phyloP scores from a whole-genome alignment of 2,888 invertebrate genomes.

The Acrocyrtus sp. region DNA sequence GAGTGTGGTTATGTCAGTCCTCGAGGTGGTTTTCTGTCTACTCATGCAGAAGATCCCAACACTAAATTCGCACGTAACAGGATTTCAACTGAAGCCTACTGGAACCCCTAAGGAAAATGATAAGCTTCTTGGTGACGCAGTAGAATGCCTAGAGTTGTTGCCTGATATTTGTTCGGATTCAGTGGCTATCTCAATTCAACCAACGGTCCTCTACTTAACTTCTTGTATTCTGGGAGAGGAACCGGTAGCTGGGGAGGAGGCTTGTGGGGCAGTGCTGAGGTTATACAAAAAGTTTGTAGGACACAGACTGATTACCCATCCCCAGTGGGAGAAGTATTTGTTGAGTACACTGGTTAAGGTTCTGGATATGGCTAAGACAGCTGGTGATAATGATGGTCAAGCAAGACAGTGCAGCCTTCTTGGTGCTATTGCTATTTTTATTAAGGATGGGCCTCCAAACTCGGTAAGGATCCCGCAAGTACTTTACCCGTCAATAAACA shows the following conservation, averaged over 20 bases:
- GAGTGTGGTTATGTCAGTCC: conserved; percentile 57
- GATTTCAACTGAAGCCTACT: conserved; percentile 59
- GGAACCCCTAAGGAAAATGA: conserved; percentile 58
- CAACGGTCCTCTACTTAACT: conserved; percentile 90
- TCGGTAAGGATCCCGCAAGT: conserved; percentile 82
- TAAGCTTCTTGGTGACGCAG: conserved; percentile 55
- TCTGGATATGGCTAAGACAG: conserved; percentile 87
- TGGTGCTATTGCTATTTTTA: conserved; percentile 87
- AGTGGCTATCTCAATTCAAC: conserved; percentile 88
- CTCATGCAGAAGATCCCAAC: conserved; percentile 62
- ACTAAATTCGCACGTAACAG: conserved; percentile 59
- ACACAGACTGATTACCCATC: conserved; percentile 72
- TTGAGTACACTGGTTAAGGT: conserved; percentile 91
- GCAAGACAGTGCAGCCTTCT: conserved; percentile 70
- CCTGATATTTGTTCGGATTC: conserved; percentile 62
- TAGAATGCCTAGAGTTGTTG: conserved; percentile 57
- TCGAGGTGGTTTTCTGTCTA: conserved; percentile 61
- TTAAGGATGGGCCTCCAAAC: conserved; percentile 82
- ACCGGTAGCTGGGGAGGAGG: conserved; percentile 78
- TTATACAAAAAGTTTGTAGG: conserved; percentile 75
- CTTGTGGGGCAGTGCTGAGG: conserved; percentile 81
- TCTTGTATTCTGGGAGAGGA: conserved; percentile 86
- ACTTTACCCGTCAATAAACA: conserved; percentile 91
- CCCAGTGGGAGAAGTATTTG: conserved; percentile 82
- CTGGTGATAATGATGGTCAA: conserved; percentile 47